These are phyloP conservation scores for Rhinichthys klamathensis DNA, from an alignment of 2,113 vertebrate genomes.

Conservation along the genomic window DNA sequence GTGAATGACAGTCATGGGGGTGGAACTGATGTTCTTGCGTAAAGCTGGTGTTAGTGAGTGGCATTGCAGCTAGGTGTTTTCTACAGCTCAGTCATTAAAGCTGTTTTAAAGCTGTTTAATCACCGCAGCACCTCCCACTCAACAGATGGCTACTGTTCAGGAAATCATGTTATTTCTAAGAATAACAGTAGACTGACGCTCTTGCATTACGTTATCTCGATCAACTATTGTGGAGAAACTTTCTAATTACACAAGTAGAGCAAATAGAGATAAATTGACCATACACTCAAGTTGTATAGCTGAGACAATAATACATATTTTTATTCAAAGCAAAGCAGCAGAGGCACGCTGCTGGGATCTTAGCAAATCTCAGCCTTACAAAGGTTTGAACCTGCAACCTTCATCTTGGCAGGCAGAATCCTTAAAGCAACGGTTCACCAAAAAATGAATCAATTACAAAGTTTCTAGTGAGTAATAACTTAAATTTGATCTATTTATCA, in stretches of 20 bases:
- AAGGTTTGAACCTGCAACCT: conserved; percentile 9
- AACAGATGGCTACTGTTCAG: conserved; percentile 53
- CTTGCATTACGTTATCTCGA: conserved; percentile 10
- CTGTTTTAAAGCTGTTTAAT: conserved; percentile 31
- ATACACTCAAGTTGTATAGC: not conserved
- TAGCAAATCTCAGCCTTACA: not conserved
- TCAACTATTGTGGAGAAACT: conserved; percentile 10
- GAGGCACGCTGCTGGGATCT: not conserved
- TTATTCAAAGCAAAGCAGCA: not conserved
- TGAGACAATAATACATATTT: not conserved
- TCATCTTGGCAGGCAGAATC: not conserved
- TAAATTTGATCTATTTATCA: not conserved
- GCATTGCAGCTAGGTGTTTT: not conserved
- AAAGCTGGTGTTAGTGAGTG: conserved; percentile 26
- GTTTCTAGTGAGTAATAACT: not conserved
- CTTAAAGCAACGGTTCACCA: not conserved
- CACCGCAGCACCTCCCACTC: conserved; percentile 26
- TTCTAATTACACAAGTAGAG: not conserved
- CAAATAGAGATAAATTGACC: no score
- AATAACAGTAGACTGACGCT: conserved; percentile 20
- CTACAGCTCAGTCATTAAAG: conserved; percentile 25
- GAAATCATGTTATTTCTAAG: conserved; percentile 33
- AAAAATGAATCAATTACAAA: not conserved
- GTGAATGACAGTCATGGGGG: not conserved
- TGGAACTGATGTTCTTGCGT: not conserved